Evolutionary conservation across 2,888 invertebrate species (phyloP).

Genomic region (Caenorhabditis drosophilae): DNA sequence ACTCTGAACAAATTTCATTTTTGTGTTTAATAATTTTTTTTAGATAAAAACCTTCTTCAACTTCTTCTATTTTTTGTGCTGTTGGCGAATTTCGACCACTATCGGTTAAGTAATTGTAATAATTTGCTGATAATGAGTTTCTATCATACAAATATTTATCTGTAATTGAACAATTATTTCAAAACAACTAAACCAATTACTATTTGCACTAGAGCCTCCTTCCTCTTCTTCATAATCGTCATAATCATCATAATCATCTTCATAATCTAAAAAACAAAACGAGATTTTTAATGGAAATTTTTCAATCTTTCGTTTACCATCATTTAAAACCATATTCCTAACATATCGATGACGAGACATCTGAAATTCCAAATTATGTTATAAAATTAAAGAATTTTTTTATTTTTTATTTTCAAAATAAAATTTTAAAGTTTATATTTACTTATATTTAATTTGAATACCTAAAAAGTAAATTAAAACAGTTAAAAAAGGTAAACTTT

Average conservation of each 20-base stretch:
- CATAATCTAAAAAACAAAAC: conserved; percentile 40
- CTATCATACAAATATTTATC: conserved; percentile 54
- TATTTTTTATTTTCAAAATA: no score
- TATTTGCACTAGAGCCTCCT: conserved; percentile 6
- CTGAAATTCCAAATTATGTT: no score
- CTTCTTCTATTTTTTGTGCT: neutral
- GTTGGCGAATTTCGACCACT: conserved; percentile 30
- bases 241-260: conserved; percentile 59
- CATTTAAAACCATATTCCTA: no score
- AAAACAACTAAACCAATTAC: conserved; percentile 19
- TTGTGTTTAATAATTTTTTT: no score
- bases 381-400: no score
- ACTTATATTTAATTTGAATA: no score
- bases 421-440: no score
- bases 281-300: neutral
- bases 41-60: neutral
- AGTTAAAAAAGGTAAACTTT: no score
- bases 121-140: conserved; percentile 39
- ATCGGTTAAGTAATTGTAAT: conserved; percentile 33
- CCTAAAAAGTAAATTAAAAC: no score
- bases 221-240: conserved; percentile 59
- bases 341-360: no score
- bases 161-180: conserved; percentile 26
- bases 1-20: no score
- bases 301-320: no score